Evolutionary conservation across 1,140 invertebrate genomes (phyloP), one percentile per base, ranked within the genome.

Genomic region (Nebria ingens): DNA sequence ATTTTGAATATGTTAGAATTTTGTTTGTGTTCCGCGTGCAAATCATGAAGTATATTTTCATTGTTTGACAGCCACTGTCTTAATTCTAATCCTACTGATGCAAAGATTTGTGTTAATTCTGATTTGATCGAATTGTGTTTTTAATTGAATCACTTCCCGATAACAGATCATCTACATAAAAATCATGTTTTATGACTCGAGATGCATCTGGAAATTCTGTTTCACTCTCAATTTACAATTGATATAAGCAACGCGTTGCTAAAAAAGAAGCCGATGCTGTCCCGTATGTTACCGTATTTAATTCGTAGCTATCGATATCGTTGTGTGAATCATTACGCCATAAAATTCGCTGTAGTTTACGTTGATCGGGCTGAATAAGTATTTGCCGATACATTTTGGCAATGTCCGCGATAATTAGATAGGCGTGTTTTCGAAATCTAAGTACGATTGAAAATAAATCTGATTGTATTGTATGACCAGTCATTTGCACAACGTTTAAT

Each of bases 361-460:
- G 20, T 45, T 72, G 65, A 38, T 65, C 56, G 22, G 53, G 9
- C 15, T 56, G 51, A 11, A 72, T 62, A 0, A 67, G 21, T 3
- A 76, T 64, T 55, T 71, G 69, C 12, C 73, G 51, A 58, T 73
- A 79, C 72, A 77, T 76, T 57, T 73, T 70, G 15, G 59, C 54
- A 1, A 76, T 66, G 49, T 77, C 73, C 2, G 64, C 67, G 20
- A 51, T 57, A 4, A 66, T 19, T 2, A 62, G 61, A 40, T 50
- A 29, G 17, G 22, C 21, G 29, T 57, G 51, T 19, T 53, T 25
- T 15, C 61, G n/a, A 49, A 64, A 61, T 20, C 59, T 19, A 13
- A 61, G 19, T 19, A 69, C 55, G 20, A 69, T 62, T 6, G 62
- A 34, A 13, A 64, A 58, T 1, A 69, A 54, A 22, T 63, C 59